A percentile compares a stretch with the other conserved stretches of the same genome.
These are phyloP conservation scores for Cremastinae sp. DNA, from an alignment of 2,888 invertebrate genomes.

Conservation along the genomic window DNA sequence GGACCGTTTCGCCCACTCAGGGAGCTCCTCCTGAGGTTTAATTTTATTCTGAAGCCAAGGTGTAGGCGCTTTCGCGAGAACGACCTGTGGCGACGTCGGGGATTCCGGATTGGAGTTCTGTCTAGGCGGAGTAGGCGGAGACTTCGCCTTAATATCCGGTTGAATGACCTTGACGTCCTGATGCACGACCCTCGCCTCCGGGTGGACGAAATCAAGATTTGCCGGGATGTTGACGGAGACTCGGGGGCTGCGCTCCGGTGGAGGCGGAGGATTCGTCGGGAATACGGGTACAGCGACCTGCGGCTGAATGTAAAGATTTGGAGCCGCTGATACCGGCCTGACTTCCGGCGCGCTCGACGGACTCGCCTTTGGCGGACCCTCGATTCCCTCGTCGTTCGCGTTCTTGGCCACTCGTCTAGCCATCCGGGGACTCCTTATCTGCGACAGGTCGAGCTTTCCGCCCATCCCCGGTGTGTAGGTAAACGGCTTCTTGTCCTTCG, in stretches of 20 bases:
- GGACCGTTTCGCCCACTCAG: slow-evolving; percentile 81
- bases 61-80: slow-evolving; percentile 83
- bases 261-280: slow-evolving; percentile 80
- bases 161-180: slow-evolving; percentile 47
- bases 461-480: slow-evolving; percentile 96
- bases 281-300: slow-evolving; percentile 86
- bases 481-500: slow-evolving; percentile 97
- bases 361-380: slow-evolving; percentile 82
- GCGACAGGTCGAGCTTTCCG: slow-evolving; percentile 88
- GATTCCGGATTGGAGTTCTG: slow-evolving; percentile 73
- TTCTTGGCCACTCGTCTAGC: slow-evolving; percentile 87
- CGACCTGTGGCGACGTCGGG: slow-evolving; percentile 76
- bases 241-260: slow-evolving; percentile 64
- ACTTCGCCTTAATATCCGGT: slow-evolving; percentile 70
- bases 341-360: slow-evolving; percentile 49
- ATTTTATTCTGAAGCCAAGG: slow-evolving; percentile 82
- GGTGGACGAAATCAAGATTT: slow-evolving; percentile 58
- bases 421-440: slow-evolving; percentile 95
- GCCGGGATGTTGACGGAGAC: slow-evolving; percentile 40
- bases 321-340: slow-evolving; percentile 28
- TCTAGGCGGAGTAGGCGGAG: slow-evolving; percentile 62
- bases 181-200: neutral
- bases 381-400: slow-evolving; percentile 86
- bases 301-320: slow-evolving; percentile 80
- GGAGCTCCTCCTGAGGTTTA: slow-evolving; percentile 80